A percentile compares a stretch with the other conserved stretches of the same genome.
Evolutionary conservation across 1,140 invertebrate species (phyloP).

Genomic region (Chlorops oryzae): DNA sequence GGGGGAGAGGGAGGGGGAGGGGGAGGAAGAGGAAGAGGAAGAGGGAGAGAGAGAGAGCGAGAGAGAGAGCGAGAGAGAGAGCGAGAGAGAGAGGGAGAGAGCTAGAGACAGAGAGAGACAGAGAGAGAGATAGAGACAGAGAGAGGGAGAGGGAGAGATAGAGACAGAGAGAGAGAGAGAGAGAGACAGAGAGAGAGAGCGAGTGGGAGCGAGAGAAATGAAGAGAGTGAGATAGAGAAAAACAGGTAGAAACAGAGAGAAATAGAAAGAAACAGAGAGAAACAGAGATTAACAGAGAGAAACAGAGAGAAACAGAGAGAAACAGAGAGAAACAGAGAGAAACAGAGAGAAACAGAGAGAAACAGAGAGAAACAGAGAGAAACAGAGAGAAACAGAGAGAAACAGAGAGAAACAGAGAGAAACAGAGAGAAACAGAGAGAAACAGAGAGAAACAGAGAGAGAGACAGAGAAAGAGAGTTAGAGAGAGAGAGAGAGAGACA

Average conservation of each 20-base stretch:
- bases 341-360: background rate
- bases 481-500: background rate
- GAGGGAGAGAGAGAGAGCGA: background rate
- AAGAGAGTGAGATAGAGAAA: background rate
- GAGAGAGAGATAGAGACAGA: background rate
- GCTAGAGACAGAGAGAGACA: background rate
- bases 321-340: background rate
- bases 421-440: background rate
- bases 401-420: background rate
- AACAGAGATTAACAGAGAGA: background rate
- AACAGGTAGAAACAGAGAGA: too few relatives aligned
- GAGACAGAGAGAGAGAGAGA: background rate
- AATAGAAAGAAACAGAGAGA: background rate
- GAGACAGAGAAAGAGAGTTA: background rate
- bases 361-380: background rate
- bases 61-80: background rate
- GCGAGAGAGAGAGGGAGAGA: background rate
- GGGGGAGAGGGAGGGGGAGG: background rate
- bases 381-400: background rate
- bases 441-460: background rate
- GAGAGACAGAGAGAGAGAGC: background rate
- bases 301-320: background rate
- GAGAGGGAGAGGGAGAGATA: background rate
- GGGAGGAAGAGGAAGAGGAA: background rate
- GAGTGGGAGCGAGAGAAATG: background rate